Evolutionary conservation across 2,888 invertebrate genomes (phyloP), one percentile per base, ranked within the genome.

Genomic region (Boloria euphrosyne): DNA sequence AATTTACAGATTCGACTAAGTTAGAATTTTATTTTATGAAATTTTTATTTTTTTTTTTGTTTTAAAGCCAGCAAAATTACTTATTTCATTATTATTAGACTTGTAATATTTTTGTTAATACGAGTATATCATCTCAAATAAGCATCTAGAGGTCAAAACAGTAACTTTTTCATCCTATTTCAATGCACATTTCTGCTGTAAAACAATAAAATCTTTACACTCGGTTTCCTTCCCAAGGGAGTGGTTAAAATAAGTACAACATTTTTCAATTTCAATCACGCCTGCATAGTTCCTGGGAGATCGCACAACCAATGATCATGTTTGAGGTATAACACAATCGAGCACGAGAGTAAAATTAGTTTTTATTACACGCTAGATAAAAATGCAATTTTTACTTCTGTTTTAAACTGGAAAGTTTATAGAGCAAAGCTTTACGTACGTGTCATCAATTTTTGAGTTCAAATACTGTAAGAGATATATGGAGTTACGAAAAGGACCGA

Each of bases 201-300:
- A 50, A 50, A 49, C 49, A 18, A 47, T 59, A 49, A 50, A 59
- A 38, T 38, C 50, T 50, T 50, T 50, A 18, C 38, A 50, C 59
- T 31, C 4, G 27, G 10, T n/a, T 7, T 14, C 14, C 13, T 16
- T 13, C 55, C 43, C 49, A 13, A 16, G 55, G 22, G 51, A 17
- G 17, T n/a, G 38, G 38, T 46, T 44, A 44, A 58, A 51, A 51
- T 43, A 51, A 51, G 27, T 51, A 64, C 22, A 50, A 38, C 46
- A 51, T 57, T 51, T 65, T 65, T 60, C 62, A 66, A 66, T 68
- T 68, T 68, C 62, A 66, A 68, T 66, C 68, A 51, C 58, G 50
- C 17, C 51, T 51, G 58, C 59, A 52, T 38, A 14, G 50, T 44
- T 17, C 66, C 59, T 62, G 18, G 14, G 61, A 44, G 66, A 27